A percentile compares a stretch with the other conserved stretches of the same genome.
These are phyloP conservation scores for Osmoderma eremita DNA, from an alignment of 2,888 invertebrate genomes.

Conservation along the genomic window DNA sequence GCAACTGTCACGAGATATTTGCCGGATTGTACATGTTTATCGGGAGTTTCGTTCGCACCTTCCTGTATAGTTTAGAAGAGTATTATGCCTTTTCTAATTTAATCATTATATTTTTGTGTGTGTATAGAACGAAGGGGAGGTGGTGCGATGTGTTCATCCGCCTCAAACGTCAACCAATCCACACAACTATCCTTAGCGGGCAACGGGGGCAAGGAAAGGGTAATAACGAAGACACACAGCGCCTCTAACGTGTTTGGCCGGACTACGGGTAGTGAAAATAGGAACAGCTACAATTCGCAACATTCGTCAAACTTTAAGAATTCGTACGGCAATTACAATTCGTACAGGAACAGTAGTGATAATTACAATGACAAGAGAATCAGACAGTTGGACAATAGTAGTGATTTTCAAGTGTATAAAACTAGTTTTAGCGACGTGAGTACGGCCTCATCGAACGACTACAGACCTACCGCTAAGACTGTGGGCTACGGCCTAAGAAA, in stretches of 20 bases:
- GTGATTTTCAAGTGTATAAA: conserved; percentile 49
- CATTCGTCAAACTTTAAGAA: conserved; percentile 47
- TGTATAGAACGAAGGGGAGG: conserved; percentile 38
- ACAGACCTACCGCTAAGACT: conserved; percentile 32
- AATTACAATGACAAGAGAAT: conserved; percentile 41
- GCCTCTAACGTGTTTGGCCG: conserved; percentile 61
- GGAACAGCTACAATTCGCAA: conserved; percentile 57
- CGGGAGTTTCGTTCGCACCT: too few species aligned
- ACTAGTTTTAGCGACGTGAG: conserved; percentile 46
- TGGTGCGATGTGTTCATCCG: conserved; percentile 54
- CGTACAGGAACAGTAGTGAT: conserved; percentile 40
- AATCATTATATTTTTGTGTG: background rate
- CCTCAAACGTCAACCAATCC: conserved; percentile 53
- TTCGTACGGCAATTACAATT: conserved; percentile 37
- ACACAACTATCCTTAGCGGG: conserved; percentile 48
- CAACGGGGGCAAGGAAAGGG: conserved; percentile 48
- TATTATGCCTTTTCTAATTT: background rate
- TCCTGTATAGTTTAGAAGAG: too few species aligned
- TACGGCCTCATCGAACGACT: conserved; percentile 47
- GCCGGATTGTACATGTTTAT: too few species aligned
- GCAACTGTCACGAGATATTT: too few species aligned
- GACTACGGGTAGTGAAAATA: conserved; percentile 47
- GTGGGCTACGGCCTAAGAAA: conserved; percentile 50
- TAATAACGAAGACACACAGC: conserved; percentile 61
- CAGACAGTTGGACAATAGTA: conserved; percentile 48